These are phyloP conservation scores for Rhinophrynus dorsalis DNA, from an alignment of 2,797 vertebrate genomes.

Conservation along the genomic window DNA sequence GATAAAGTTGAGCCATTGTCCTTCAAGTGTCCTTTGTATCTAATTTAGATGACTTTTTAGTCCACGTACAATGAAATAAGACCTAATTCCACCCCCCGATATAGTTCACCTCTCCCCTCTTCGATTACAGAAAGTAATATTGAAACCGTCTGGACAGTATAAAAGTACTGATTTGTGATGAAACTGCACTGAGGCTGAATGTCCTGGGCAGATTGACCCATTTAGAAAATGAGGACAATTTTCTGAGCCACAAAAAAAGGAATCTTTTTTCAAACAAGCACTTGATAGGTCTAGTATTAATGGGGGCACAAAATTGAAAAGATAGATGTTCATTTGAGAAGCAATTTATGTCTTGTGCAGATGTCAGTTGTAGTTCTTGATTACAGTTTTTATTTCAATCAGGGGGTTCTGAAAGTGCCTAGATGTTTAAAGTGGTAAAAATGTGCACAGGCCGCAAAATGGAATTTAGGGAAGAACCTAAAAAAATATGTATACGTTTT, in stretches of 20 bases:
- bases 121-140: background rate
- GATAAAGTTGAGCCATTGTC: too few species aligned
- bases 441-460: too few species aligned
- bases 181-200: too few species aligned
- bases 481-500: too few species aligned
- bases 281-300: background rate
- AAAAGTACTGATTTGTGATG: background rate
- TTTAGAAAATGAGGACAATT: constrained; percentile 20
- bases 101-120: background rate
- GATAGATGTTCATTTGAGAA: background rate
- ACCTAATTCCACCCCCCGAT: too few species aligned
- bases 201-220: background rate
- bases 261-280: constrained; percentile 10
- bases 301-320: background rate
- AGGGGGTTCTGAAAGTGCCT: background rate
- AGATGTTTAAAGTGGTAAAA: background rate
- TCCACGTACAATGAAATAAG: too few species aligned
- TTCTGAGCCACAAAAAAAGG: background rate
- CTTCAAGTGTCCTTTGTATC: too few species aligned
- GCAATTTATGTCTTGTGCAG: background rate
- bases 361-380: background rate
- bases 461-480: too few species aligned
- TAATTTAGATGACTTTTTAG: too few species aligned
- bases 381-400: constrained; percentile 23
- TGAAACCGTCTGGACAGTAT: background rate